Evolutionary conservation across 2,797 vertebrate genomes (phyloP), one percentile per base, ranked within the genome.

Genomic region (Perodicticus potto): DNA sequence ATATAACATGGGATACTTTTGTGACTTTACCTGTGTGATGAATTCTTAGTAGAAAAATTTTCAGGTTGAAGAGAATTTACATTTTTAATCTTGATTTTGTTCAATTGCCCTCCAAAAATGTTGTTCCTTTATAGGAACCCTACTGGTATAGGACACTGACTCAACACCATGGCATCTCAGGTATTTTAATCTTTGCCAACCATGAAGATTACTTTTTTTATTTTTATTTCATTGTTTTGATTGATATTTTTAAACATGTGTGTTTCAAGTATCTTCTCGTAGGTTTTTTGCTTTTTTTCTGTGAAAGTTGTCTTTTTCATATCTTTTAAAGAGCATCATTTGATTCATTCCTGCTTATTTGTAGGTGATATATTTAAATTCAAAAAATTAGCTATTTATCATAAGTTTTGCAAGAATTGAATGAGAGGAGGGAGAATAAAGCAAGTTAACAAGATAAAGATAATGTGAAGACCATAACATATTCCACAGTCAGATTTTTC

Each of bases 221-320:
- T 32, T 86, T 96, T 91, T n/a, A 55, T 83, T 94, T 86, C 43
- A 63, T 69, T 81, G 19, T 87, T 82, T 93, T 91, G n/a, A 76
- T 14, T 78, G 25, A 34, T 11, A 84, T 89, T 88, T 94, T 22
- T 3, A 59, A 91, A 69, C 67, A 77, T 34, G 17, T 3, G 9
- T 65, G 27, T 25, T 65, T 89, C 91, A 9, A 87, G 37, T 16
- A 78, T 67, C 43, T 81, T 88, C 55, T 92, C 53, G 40, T 8
- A 87, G 17, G 0, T 45, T 43, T 69, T 65, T 95, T 92, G n/a
- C 67, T 86, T 49, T 95, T 93, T 77, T 94, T 91, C 8, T 72
- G 55, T 8, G 67, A 92, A 93, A 37, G 14, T 91, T 92, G 4
- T 13, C 29, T 74, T 67, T 92, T 85, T 25, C 12, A 22, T 78